phyloP scores from a whole-genome alignment of 2,797 vertebrate genomes.

The Acrossocheilus wenchowensis region DNA sequence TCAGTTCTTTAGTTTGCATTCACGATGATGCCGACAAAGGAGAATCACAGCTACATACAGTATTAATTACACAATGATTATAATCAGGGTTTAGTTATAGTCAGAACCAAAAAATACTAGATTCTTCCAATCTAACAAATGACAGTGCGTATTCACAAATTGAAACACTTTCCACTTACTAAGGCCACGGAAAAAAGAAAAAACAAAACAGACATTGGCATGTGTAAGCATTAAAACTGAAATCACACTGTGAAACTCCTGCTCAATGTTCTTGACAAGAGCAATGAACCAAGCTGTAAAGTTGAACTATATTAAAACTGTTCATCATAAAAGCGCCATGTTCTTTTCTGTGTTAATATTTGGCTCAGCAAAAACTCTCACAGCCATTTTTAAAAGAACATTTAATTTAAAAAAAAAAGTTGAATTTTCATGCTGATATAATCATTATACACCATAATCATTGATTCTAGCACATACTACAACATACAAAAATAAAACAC shows the following conservation, averaged over 20 bases:
- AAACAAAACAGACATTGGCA: not conserved
- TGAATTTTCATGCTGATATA: not conserved
- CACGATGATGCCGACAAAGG: not conserved
- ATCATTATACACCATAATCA: not conserved
- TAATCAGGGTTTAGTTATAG: not conserved
- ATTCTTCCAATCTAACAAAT: not conserved
- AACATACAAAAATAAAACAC: not conserved
- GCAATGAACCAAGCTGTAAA: conserved; percentile 17
- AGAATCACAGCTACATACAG: not conserved
- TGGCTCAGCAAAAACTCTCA: not conserved
- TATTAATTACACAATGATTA: not conserved
- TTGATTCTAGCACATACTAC: not conserved
- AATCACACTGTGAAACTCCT: not conserved
- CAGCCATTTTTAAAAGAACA: not conserved
- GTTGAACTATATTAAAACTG: conserved; percentile 30
- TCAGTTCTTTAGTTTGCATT: not conserved
- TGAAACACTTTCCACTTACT: not conserved
- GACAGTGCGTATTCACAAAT: not conserved
- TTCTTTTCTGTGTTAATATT: not conserved
- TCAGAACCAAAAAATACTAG: too few relatives aligned
- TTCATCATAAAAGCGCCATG: conserved; percentile 29
- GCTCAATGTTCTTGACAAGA: conserved; percentile 5
- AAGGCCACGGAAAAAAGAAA: not conserved
- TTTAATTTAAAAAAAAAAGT: not conserved
- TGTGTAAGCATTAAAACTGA: conserved; percentile 1